A percentile compares a stretch with the other conserved stretches of the same genome.
Evolutionary conservation across 2,113 vertebrate species (phyloP).

Genomic region (Campylomormyrus numenius): DNA sequence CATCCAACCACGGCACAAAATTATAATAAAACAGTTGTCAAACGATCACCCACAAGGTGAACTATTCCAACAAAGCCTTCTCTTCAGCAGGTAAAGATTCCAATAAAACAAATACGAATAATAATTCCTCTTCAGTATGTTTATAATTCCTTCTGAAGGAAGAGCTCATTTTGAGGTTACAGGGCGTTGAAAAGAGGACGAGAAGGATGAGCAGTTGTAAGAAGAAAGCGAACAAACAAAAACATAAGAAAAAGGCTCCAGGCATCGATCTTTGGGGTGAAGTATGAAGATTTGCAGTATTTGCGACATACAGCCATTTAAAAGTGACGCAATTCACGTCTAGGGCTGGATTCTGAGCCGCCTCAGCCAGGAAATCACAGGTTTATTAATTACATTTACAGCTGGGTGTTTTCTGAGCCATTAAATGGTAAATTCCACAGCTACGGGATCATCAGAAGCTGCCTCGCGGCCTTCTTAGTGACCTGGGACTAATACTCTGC

Average conservation of each 20-base stretch:
- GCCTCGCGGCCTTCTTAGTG: not conserved
- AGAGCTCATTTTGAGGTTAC: not conserved
- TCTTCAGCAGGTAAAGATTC: not conserved
- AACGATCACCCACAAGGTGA: not conserved
- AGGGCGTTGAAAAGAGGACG: not conserved
- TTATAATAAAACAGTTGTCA: not conserved
- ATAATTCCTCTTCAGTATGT: not conserved
- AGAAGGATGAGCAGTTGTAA: not conserved
- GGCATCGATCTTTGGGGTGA: not conserved
- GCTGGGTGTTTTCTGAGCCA: not conserved
- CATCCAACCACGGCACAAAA: not conserved
- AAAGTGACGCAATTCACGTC: not conserved
- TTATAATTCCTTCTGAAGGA: not conserved
- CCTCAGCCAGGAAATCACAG: not conserved
- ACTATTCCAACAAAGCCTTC: not conserved
- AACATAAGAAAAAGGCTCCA: not conserved
- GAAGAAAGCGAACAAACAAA: not conserved
- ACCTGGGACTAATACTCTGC: not conserved
- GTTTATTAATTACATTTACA: not conserved
- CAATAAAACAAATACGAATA: not conserved
- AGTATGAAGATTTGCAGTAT: not conserved
- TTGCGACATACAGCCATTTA: not conserved
- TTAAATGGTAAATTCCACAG: not conserved
- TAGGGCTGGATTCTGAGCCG: not conserved
- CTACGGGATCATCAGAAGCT: not conserved